Evolutionary conservation across 2,888 invertebrate species (phyloP).

Genomic region (Oeneis ivallda): DNA sequence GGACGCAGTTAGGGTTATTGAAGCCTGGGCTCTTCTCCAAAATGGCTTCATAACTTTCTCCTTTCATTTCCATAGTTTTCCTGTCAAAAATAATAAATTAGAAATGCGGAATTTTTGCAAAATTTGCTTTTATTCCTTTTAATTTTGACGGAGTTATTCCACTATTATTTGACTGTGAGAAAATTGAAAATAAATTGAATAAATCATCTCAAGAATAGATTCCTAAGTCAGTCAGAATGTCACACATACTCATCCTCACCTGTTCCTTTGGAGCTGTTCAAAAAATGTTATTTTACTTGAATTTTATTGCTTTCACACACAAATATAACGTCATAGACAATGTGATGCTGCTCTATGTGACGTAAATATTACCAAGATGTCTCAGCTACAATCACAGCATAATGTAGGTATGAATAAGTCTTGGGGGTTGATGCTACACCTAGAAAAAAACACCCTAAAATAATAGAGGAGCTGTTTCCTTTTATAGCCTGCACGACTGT

Average conservation of each 20-base stretch:
- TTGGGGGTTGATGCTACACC: constrained; percentile 70
- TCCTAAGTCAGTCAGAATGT: constrained; percentile 63
- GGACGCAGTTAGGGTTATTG: constrained; percentile 94
- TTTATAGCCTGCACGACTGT: constrained; percentile 49
- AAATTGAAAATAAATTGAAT: constrained; percentile 53
- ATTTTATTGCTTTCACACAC: constrained; percentile 77
- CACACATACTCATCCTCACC: constrained; percentile 80
- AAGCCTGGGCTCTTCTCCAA: constrained; percentile 92
- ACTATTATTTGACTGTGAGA: constrained; percentile 50
- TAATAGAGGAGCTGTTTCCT: constrained; percentile 60
- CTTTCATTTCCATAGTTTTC: constrained; percentile 90
- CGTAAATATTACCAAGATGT: constrained; percentile 75
- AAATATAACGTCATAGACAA: constrained; percentile 76
- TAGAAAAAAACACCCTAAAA: constrained; percentile 82
- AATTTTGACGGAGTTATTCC: constrained; percentile 54
- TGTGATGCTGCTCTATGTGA: constrained; percentile 74
- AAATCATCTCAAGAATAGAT: constrained; percentile 51
- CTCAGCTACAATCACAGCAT: constrained; percentile 71
- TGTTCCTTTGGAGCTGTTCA: constrained; percentile 79
- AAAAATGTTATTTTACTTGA: constrained; percentile 78
- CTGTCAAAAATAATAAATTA: constrained; percentile 68
- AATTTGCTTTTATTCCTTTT: constrained; percentile 51
- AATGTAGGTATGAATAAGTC: constrained; percentile 64
- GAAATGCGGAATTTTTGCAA: constrained; percentile 44
- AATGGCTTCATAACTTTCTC: constrained; percentile 89